Percentiles rank a stretch among this genome's conserved stretches.
Evolutionary conservation across 2,888 invertebrate species (phyloP).

Genomic region (Pantelozetes paolii): DNA sequence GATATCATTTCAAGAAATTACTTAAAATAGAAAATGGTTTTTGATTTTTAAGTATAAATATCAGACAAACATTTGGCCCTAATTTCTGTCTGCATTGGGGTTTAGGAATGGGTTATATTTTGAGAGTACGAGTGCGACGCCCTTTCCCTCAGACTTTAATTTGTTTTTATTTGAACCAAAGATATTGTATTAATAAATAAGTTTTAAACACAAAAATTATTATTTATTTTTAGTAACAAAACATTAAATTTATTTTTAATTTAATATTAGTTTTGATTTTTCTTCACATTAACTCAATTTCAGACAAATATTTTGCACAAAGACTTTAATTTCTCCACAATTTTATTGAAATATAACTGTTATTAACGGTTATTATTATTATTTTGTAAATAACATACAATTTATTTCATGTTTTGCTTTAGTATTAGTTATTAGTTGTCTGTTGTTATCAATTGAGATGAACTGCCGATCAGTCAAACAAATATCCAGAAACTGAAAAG

Average conservation of each 20-base stretch:
- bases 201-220: not conserved
- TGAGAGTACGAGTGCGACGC: conserved; percentile 1
- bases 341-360: not conserved
- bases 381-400: too few species aligned
- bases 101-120: not conserved
- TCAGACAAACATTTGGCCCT: conserved; percentile 15
- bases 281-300: not conserved
- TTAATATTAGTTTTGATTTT: not conserved
- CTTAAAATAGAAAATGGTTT: not conserved
- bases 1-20: not conserved
- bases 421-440: too few species aligned
- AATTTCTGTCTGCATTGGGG: conserved; percentile 12
- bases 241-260: not conserved
- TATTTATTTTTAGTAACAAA: not conserved
- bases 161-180: not conserved
- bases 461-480: too few species aligned
- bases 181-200: not conserved
- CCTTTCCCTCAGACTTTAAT: not conserved
- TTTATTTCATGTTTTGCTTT: not conserved
- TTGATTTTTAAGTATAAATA: not conserved
- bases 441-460: too few species aligned
- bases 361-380: too few species aligned
- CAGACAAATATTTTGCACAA: not conserved
- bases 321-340: not conserved
- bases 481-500: too few species aligned